Evolutionary conservation across 2,113 vertebrate species (phyloP).

Genomic region (Panthera tigris): DNA sequence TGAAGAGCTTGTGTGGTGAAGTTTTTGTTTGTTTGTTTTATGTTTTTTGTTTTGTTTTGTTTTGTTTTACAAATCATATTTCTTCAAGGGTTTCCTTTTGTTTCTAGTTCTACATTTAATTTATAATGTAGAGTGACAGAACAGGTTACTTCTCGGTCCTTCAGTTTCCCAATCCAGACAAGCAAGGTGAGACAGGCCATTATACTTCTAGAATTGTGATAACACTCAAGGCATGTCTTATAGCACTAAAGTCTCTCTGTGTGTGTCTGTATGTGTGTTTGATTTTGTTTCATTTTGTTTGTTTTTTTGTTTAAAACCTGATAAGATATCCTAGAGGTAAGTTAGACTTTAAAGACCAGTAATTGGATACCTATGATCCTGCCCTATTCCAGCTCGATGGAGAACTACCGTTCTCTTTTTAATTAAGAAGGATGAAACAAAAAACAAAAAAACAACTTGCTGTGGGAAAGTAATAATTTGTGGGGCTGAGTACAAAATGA

Average conservation of each 20-base stretch:
- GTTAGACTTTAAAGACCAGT: constrained; percentile 5
- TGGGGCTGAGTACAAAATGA: no score
- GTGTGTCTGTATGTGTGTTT: no score
- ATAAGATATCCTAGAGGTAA: not conserved
- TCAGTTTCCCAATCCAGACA: not conserved
- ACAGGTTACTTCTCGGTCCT: not conserved
- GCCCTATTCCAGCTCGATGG: not conserved
- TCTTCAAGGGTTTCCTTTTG: not conserved
- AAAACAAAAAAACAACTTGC: not conserved
- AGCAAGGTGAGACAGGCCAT: not conserved
- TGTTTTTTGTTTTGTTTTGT: not conserved
- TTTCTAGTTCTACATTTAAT: not conserved
- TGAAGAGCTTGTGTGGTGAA: not conserved
- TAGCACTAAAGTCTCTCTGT: no score
- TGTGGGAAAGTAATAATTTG: not conserved
- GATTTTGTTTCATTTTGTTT: no score
- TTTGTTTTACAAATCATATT: not conserved
- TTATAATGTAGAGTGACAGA: not conserved
- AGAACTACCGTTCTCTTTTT: not conserved
- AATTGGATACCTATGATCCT: not conserved
- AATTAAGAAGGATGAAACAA: not conserved
- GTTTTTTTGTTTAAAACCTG: not conserved
- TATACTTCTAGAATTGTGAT: no score
- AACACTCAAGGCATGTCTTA: no score
- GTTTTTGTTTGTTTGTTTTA: no score